These are phyloP conservation scores for Yponomeuta malinellus DNA, from an alignment of 2,888 invertebrate species.

Conservation along the genomic window DNA sequence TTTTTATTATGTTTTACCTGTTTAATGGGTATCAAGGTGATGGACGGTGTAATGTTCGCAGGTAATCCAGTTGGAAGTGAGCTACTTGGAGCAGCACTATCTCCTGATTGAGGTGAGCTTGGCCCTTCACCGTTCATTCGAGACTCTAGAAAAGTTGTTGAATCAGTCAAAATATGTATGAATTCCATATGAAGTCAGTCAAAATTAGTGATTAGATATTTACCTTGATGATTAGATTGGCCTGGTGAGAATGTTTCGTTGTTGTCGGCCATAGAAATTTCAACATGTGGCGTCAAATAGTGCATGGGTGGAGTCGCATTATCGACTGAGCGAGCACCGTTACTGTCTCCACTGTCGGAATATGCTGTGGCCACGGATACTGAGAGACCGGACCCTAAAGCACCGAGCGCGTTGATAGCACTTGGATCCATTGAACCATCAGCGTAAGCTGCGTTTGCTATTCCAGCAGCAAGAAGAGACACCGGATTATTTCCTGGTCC, in stretches of 20 bases:
- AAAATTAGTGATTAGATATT: background rate
- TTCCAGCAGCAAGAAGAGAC: constrained; percentile 81
- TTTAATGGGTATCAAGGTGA: constrained; percentile 90
- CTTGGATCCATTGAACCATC: constrained; percentile 72
- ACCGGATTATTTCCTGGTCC: constrained; percentile 88
- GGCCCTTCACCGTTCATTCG: constrained; percentile 82
- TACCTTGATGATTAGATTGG: constrained; percentile 58
- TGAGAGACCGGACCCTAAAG: constrained; percentile 78
- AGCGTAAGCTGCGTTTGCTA: constrained; percentile 75
- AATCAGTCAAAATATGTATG: background rate
- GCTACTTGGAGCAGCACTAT: constrained; percentile 85
- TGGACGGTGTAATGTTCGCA: constrained; percentile 86
- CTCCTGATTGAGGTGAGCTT: constrained; percentile 87
- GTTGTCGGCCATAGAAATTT: constrained; percentile 91
- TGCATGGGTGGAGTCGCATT: constrained; percentile 94
- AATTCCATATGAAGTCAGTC: constrained; percentile 11
- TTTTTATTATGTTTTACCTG: constrained; percentile 61
- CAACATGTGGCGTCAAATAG: constrained; percentile 92
- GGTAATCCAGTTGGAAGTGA: constrained; percentile 76
- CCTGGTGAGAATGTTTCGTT: constrained; percentile 81
- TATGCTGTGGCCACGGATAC: constrained; percentile 83
- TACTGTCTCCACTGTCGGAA: constrained; percentile 90
- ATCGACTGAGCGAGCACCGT: constrained; percentile 86
- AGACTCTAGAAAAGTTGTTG: constrained; percentile 38
- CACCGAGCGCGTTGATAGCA: constrained; percentile 71